Percentiles rank a stretch among this genome's conserved stretches.
These are phyloP conservation scores for Caenorhabditis briggsae DNA, from an alignment of 1,140 invertebrate species.

Conservation along the genomic window DNA sequence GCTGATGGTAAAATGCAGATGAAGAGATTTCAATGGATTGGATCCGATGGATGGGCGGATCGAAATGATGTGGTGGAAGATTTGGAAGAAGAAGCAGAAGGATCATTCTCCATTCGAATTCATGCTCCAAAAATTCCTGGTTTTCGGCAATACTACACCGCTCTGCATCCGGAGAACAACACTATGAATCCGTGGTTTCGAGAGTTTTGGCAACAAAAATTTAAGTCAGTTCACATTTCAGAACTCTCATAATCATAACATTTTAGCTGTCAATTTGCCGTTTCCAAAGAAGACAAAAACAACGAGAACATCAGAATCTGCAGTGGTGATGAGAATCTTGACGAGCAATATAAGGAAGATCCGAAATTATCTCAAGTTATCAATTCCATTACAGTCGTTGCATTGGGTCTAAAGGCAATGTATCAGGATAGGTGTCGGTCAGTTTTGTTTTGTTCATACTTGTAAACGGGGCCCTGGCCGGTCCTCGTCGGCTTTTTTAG, in stretches of 20 bases:
- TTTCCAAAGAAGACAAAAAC: slow-evolving; percentile 67
- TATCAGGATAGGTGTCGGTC: slow-evolving; percentile 79
- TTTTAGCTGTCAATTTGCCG: slow-evolving; percentile 58
- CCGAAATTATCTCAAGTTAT: slow-evolving; percentile 86
- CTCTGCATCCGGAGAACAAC: slow-evolving; percentile 82
- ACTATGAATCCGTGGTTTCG: slow-evolving; percentile 85
- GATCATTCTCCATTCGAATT: slow-evolving; percentile 85
- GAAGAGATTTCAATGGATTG: slow-evolving; percentile 75
- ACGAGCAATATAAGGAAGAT: slow-evolving; percentile 80
- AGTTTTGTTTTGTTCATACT: neutral
- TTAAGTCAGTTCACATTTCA: slow-evolving; percentile 81
- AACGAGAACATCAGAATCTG: slow-evolving; percentile 74
- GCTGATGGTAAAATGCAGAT: slow-evolving; percentile 64
- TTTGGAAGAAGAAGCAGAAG: slow-evolving; percentile 84
- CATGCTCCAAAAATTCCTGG: slow-evolving; percentile 82
- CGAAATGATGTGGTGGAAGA: slow-evolving; percentile 64
- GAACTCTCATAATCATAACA: neutral
- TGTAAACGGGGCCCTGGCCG: too few relatives aligned
- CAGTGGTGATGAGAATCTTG: slow-evolving; percentile 76
- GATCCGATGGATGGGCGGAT: slow-evolving; percentile 76
- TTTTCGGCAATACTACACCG: slow-evolving; percentile 81
- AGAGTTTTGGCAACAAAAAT: slow-evolving; percentile 85
- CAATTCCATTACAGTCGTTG: slow-evolving; percentile 84
- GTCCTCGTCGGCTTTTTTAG: too few relatives aligned
- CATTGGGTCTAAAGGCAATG: slow-evolving; percentile 82